These are phyloP conservation scores for Rutpela maculata DNA, from an alignment of 2,888 invertebrate genomes.

Conservation along the genomic window DNA sequence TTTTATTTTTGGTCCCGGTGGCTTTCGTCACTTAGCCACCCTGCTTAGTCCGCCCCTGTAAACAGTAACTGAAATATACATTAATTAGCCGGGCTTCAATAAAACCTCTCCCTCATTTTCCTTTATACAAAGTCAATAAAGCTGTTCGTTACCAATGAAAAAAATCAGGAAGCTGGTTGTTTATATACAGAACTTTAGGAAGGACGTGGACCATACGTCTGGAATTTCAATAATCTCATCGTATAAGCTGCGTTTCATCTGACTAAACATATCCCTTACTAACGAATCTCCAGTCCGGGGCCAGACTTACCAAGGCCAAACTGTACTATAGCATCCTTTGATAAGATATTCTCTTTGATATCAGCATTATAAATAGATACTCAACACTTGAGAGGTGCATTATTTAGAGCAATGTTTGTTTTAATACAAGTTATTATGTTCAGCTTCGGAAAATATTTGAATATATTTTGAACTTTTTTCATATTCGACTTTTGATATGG, in stretches of 20 bases:
- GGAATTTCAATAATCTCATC: slow-evolving; percentile 53
- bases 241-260: slow-evolving; percentile 46
- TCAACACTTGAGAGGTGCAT: slow-evolving; percentile 54
- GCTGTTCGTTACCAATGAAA: slow-evolving; percentile 8
- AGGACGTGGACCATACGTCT: slow-evolving; percentile 38
- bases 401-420: slow-evolving; percentile 50
- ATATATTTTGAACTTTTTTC: slow-evolving; percentile 37
- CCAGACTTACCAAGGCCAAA: slow-evolving; percentile 38
- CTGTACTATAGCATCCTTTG: slow-evolving; percentile 51
- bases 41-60: no score
- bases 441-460: slow-evolving; percentile 28
- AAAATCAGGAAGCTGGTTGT: slow-evolving; percentile 7
- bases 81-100: slow-evolving; percentile 1
- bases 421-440: slow-evolving; percentile 37
- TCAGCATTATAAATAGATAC: slow-evolving; percentile 53
- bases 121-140: slow-evolving; percentile 13
- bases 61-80: neutral
- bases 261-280: slow-evolving; percentile 51
- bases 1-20: no score
- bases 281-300: slow-evolving; percentile 47
- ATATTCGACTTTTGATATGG: slow-evolving; percentile 33
- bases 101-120: slow-evolving; percentile 13
- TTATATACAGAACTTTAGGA: slow-evolving; percentile 24
- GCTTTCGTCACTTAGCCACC: no score
- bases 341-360: slow-evolving; percentile 58